A percentile compares a stretch with the other conserved stretches of the same genome.
phyloP scores from a whole-genome alignment of 2,113 vertebrate species.

The Caranx melampygus region DNA sequence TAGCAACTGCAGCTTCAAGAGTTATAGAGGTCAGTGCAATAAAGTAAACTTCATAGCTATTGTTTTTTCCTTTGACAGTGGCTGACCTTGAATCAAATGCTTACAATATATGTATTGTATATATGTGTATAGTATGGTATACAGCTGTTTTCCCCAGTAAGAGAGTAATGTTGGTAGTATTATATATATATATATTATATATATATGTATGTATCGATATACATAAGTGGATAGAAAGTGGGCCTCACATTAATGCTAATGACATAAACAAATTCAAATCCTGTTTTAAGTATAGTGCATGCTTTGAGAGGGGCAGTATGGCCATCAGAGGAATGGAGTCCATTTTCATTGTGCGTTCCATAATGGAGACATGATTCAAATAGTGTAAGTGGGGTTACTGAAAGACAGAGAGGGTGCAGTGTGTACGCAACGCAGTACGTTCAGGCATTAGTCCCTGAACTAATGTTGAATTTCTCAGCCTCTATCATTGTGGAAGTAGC shows the following conservation, averaged over 20 bases:
- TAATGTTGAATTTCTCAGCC: conserved; percentile 64
- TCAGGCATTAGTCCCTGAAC: conserved; percentile 45
- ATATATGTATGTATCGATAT: too few relatives aligned
- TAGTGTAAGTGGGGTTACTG: conserved; percentile 66
- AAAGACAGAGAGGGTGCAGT: conserved; percentile 48
- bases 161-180: conserved; percentile 11
- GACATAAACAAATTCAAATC: conserved; percentile 46
- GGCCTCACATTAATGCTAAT: conserved; percentile 50
- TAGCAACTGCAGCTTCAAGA: neutral
- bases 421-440: conserved; percentile 42
- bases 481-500: conserved; percentile 35
- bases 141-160: conserved; percentile 2
- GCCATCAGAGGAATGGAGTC: conserved; percentile 58
- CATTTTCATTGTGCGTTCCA: conserved; percentile 57
- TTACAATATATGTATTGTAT: neutral
- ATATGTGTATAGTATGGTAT: too few relatives aligned
- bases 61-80: conserved; percentile 11
- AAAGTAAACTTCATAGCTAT: conserved; percentile 10
- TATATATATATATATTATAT: conserved; percentile 3
- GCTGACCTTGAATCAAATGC: conserved; percentile 32
- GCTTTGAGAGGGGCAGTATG: conserved; percentile 48
- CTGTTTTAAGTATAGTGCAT: conserved; percentile 51
- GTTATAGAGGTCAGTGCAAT: conserved; percentile 1
- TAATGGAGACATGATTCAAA: conserved; percentile 71
- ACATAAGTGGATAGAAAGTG: conserved; percentile 30